Percentiles rank a stretch among this genome's conserved stretches.
phyloP scores from a whole-genome alignment of 2,888 invertebrate genomes.

The Acleris literana region DNA sequence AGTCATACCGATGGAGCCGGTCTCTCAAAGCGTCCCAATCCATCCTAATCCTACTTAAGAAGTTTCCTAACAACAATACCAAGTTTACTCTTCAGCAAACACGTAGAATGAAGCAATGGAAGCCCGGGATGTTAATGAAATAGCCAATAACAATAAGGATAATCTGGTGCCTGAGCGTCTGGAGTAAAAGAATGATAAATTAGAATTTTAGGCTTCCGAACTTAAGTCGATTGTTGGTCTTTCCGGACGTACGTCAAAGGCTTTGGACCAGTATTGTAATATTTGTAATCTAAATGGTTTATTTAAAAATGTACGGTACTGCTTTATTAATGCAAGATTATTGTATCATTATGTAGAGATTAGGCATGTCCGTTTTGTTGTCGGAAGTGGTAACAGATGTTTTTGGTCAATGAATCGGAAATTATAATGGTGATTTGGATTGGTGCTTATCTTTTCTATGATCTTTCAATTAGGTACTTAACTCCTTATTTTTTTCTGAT shows the following conservation, averaged over 20 bases:
- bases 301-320: slow-evolving; percentile 35
- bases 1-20: slow-evolving; percentile 31
- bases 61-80: slow-evolving; percentile 57
- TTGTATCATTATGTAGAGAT: slow-evolving; percentile 32
- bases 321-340: slow-evolving; percentile 31
- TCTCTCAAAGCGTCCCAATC: slow-evolving; percentile 24
- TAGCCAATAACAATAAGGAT: slow-evolving; percentile 56
- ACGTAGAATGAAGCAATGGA: slow-evolving; percentile 53
- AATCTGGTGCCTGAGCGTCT: slow-evolving; percentile 71
- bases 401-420: slow-evolving; percentile 25
- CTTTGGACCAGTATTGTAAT: slow-evolving; percentile 21
- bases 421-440: slow-evolving; percentile 15
- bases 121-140: slow-evolving; percentile 64
- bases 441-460: slow-evolving; percentile 3
- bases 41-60: slow-evolving; percentile 62
- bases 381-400: slow-evolving; percentile 33
- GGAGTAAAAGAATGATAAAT: slow-evolving; percentile 41
- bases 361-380: slow-evolving; percentile 24
- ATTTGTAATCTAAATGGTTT: slow-evolving; percentile 34
- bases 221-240: slow-evolving; percentile 35
- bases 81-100: slow-evolving; percentile 67
- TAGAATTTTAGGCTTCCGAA: slow-evolving; percentile 34
- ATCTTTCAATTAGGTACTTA: too few species aligned
- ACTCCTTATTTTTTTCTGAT: background rate
- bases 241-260: slow-evolving; percentile 28